Percentiles rank a stretch among this genome's conserved stretches.
Conservation (phyloP, 2,113 vertebrate species). For the Oncorhynchus masou region DNA sequence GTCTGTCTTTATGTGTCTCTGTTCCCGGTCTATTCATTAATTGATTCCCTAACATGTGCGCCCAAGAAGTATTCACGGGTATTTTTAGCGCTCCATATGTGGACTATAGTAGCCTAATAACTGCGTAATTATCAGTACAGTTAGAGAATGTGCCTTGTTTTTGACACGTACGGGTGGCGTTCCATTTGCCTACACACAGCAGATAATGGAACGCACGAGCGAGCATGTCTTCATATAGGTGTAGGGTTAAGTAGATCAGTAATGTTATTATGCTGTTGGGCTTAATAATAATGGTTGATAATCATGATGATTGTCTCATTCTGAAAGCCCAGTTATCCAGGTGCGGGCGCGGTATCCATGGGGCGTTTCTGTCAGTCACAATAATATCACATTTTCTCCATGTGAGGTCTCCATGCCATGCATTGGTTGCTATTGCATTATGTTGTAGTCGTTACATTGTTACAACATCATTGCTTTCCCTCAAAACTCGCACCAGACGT, state of each 20-base stretch:
- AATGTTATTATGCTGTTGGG: too few species aligned
- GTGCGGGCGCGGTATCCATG: slow-evolving; percentile 46
- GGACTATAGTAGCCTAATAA: background rate
- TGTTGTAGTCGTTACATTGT: background rate
- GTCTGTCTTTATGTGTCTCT: slow-evolving; percentile 23
- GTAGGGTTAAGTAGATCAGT: background rate
- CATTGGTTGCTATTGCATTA: background rate
- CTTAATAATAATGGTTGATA: background rate
- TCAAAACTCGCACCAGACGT: background rate
- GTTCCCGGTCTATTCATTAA: slow-evolving; percentile 26
- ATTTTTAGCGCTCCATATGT: background rate
- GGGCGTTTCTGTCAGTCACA: slow-evolving; percentile 49
- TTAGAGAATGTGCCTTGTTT: background rate
- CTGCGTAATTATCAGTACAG: too few species aligned
- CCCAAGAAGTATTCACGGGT: background rate
- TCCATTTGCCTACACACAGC: slow-evolving; percentile 17
- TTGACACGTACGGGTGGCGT: background rate
- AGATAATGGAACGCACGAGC: slow-evolving; percentile 42
- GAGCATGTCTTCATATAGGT: slow-evolving; percentile 7
- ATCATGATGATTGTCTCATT: background rate
- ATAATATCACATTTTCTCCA: slow-evolving; percentile 16
- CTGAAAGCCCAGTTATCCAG: slow-evolving; percentile 32
- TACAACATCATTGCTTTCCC: background rate
- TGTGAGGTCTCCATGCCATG: background rate
- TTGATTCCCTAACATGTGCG: slow-evolving; percentile 19